These are phyloP conservation scores for Laticauda laticaudata DNA, from an alignment of 2,113 vertebrate genomes.

Conservation along the genomic window DNA sequence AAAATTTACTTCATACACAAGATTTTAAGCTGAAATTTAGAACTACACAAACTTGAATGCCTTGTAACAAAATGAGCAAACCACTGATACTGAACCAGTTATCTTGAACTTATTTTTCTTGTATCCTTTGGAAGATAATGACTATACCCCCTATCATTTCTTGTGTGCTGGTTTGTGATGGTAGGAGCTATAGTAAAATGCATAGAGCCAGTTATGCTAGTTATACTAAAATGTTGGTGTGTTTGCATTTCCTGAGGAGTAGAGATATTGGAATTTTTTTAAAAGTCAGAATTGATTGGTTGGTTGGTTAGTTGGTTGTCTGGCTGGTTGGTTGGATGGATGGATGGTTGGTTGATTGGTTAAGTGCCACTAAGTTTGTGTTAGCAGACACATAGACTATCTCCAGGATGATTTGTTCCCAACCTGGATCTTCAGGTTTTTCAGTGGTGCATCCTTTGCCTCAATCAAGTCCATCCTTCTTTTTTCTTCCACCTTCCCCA, in stretches of 20 bases:
- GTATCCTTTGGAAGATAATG: not conserved
- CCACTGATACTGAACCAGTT: not conserved
- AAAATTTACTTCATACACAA: not conserved
- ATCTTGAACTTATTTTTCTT: not conserved
- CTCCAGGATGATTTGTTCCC: not conserved
- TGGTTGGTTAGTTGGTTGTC: not conserved
- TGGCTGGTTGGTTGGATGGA: not conserved
- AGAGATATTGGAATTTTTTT: not conserved
- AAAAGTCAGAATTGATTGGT: not conserved
- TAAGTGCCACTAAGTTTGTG: not conserved
- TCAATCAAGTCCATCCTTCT: not conserved
- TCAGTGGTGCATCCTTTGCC: not conserved
- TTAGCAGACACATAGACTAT: not conserved
- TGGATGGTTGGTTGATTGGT: not conserved
- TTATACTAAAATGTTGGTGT: slow-evolving; percentile 12
- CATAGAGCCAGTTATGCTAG: slow-evolving; percentile 4
- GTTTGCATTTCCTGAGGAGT: not conserved
- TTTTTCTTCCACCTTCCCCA: not conserved
- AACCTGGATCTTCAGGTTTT: not conserved
- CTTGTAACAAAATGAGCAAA: not conserved
- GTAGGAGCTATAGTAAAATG: not conserved
- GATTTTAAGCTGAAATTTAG: not conserved
- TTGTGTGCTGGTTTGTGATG: not conserved
- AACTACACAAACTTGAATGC: not conserved
- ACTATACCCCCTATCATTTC: not conserved